Evolutionary conservation across 2,888 invertebrate species (phyloP), one percentile per base, ranked within the genome.

Genomic region (Polymixis lichenea): DNA sequence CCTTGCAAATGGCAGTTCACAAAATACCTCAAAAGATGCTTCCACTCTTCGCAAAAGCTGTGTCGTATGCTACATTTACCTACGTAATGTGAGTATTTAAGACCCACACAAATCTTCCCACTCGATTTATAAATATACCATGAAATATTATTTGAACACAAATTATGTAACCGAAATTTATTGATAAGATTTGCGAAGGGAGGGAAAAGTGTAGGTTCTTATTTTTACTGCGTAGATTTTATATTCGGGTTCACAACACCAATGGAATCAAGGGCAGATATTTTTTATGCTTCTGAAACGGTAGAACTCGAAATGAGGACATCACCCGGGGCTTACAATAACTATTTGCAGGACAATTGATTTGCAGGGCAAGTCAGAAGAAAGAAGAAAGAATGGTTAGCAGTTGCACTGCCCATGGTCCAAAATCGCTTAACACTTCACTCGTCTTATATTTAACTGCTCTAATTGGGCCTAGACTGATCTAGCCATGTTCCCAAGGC

Each of bases 31-130:
- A 25, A 46, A 8, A 55, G 22, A 56, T 32, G 11, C 28, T 43
- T 58, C 5, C 8, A 77, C 32, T 32, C 7, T 58, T 46, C 49
- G 53, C 32, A 46, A 82, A 76, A 77, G n/a, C 61, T 56, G 17
- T 49, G 32, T 67, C 51, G 32, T 68, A 77, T 64, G 62, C 32
- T 72, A 80, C 55, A 53, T 66, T 46, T 53, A 81, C 61, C 38
- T 75, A 43, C 61, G 76, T 32, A 25, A 70, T 82, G 53, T 56
- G 53, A n/a, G 69, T 69, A 75, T 85, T 84, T 58, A 85, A 85
- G 83, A 62, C 81, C 86, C 86, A 82, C 86, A 70, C 81, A 70
- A 55, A 64, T 82, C 81, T 61, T 61, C 81, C 81, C 86, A 82
- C 81, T 69, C 61, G 32, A 28, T 76, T 76, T 82, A 75, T 85